Percentiles rank a stretch among this genome's conserved stretches.
These are phyloP conservation scores for Ascidia mentula DNA, from an alignment of 23 tunicate genomes.

Conservation along the genomic window DNA sequence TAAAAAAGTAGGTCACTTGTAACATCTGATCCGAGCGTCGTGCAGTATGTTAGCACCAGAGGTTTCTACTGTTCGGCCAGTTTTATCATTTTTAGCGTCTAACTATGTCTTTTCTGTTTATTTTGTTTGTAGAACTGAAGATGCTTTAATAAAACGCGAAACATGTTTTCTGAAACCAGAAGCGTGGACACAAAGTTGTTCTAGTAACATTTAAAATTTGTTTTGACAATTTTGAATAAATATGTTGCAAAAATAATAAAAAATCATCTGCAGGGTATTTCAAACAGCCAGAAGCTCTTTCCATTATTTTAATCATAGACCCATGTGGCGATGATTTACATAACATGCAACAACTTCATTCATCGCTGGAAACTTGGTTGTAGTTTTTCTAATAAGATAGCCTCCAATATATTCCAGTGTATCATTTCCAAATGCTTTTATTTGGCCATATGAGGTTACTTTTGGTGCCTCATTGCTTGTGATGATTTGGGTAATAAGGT, in stretches of 20 bases:
- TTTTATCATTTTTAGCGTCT: too few species aligned
- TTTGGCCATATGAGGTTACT: slow-evolving; percentile 13
- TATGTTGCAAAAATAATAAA: background rate
- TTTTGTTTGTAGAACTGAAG: too few species aligned
- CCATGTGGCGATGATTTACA: slow-evolving; percentile 9
- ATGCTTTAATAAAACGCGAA: too few species aligned
- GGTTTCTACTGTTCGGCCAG: too few species aligned
- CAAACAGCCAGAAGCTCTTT: slow-evolving; percentile 10
- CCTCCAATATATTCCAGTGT: slow-evolving; percentile 15
- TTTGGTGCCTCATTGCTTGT: background rate
- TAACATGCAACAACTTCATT: background rate
- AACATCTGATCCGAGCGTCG: too few species aligned
- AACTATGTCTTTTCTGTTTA: too few species aligned
- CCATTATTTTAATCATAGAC: background rate
- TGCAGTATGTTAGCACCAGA: too few species aligned
- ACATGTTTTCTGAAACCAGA: too few species aligned
- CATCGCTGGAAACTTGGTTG: slow-evolving; percentile 5
- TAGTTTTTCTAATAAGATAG: slow-evolving; percentile 1
- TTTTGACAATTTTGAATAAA: slow-evolving; percentile 6
- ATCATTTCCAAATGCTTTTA: background rate
- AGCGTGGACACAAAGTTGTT: too few species aligned
- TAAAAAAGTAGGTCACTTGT: too few species aligned
- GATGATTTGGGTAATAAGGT: background rate
- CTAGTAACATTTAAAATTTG: too few species aligned
- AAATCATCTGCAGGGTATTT: slow-evolving; percentile 6